Evolutionary conservation across 53 echinoderm and acorn worm genomes (phyloP).

Genomic region (Patiria pectinifera): DNA sequence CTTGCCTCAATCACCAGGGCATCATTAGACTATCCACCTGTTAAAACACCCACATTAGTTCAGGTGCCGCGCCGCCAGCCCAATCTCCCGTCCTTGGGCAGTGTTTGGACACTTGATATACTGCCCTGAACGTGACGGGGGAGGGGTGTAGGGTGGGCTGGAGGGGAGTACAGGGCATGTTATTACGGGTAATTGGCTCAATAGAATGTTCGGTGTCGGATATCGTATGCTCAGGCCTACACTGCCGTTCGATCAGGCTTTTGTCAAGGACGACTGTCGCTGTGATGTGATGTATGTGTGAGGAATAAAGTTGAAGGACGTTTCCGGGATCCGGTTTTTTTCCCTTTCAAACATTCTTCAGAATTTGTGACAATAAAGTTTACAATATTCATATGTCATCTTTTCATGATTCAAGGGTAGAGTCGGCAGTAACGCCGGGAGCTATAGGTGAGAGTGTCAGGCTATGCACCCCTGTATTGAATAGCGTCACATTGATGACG

Average conservation of each 20-base stretch:
- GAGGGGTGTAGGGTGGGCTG: constrained; percentile 5
- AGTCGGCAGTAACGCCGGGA: too few species aligned
- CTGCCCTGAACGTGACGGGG: constrained; percentile 31
- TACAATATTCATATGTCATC: too few species aligned
- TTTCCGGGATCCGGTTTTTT: not conserved
- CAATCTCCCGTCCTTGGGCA: constrained; percentile 42
- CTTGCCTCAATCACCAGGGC: constrained; percentile 23
- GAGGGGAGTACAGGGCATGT: constrained; percentile 6
- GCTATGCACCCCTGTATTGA: too few species aligned
- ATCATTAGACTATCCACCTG: constrained; percentile 52
- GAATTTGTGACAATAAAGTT: too few species aligned
- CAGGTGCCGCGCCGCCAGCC: constrained; percentile 34
- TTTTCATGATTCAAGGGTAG: too few species aligned
- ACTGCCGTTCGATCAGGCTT: not conserved
- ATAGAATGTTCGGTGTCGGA: constrained; percentile 19
- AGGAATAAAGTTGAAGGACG: not conserved
- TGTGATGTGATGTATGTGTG: not conserved
- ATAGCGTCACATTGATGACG: too few species aligned
- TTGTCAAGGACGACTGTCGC: constrained; percentile 3
- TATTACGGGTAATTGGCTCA: constrained; percentile 49
- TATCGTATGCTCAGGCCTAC: not conserved
- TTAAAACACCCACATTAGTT: constrained; percentile 53
- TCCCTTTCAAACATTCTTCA: not conserved
- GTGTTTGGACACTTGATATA: constrained; percentile 55
- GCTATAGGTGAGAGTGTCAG: too few species aligned